phyloP scores from a whole-genome alignment of 2,797 vertebrate genomes.

The Tenualosa ilisha region DNA sequence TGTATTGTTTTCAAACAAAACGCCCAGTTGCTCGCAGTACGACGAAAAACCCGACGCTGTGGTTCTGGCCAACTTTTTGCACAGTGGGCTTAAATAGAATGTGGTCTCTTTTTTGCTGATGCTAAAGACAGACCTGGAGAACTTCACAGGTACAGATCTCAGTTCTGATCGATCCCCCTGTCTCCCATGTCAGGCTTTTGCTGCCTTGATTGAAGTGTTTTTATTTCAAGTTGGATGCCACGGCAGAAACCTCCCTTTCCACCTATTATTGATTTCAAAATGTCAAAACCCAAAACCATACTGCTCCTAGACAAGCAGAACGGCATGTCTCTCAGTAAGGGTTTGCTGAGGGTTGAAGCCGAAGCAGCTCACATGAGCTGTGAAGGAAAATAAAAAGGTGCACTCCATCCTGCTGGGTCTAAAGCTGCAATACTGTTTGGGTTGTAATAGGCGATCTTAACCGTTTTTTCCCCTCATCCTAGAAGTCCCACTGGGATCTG shows the following conservation, averaged over 20 bases:
- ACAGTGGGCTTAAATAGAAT: conserved; percentile 22
- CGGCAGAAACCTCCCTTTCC: conserved; percentile 64
- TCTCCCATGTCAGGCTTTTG: conserved; percentile 70
- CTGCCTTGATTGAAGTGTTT: conserved; percentile 77
- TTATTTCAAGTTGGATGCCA: conserved; percentile 66
- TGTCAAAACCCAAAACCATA: conserved; percentile 75
- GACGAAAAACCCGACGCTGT: not conserved
- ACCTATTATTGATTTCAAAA: conserved; percentile 77
- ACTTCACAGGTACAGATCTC: conserved; percentile 70
- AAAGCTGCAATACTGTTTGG: not conserved
- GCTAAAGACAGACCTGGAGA: conserved; percentile 58
- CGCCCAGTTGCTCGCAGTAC: not conserved
- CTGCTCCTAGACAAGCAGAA: conserved; percentile 67
- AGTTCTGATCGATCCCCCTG: conserved; percentile 70
- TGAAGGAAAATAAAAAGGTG: not conserved
- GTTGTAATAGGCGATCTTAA: not conserved
- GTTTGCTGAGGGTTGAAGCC: conserved; percentile 40
- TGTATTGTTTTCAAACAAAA: conserved; percentile 16
- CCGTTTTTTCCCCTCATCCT: not conserved
- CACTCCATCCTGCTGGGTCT: not conserved
- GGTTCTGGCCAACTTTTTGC: conserved; percentile 17
- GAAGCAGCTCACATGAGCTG: not conserved
- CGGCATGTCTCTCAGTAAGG: conserved; percentile 57
- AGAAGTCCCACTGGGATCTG: conserved; percentile 52
- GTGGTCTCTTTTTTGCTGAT: conserved; percentile 49